phyloP scores from a whole-genome alignment of 2,113 vertebrate species.

The Gavialis gangeticus region DNA sequence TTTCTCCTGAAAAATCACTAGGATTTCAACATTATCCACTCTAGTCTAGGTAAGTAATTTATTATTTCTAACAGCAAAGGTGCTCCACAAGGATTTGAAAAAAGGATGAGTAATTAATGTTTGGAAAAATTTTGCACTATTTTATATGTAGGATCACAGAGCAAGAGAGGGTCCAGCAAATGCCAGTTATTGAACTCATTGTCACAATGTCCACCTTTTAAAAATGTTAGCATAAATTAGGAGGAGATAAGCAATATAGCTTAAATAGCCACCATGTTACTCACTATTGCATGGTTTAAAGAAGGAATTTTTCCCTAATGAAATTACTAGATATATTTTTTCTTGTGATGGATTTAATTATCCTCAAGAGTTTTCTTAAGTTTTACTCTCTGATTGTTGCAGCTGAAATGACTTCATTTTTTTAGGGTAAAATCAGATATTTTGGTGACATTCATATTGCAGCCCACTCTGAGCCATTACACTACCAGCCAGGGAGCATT shows the following conservation, averaged over 20 bases:
- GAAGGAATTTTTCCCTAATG: background rate
- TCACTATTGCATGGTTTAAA: background rate
- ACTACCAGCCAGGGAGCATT: background rate
- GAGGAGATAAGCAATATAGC: background rate
- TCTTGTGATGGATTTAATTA: background rate
- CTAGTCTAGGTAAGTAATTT: background rate
- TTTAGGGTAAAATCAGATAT: background rate
- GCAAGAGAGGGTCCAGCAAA: background rate
- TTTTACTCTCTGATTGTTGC: background rate
- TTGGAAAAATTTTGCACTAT: background rate
- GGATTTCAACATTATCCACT: background rate
- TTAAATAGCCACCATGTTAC: background rate
- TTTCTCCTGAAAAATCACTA: background rate
- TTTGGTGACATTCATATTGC: background rate
- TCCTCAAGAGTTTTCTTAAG: background rate
- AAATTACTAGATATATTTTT: background rate
- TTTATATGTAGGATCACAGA: background rate
- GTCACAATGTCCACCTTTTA: background rate
- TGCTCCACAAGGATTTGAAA: background rate
- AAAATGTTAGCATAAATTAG: background rate
- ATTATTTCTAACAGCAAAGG: background rate
- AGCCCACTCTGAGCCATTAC: background rate
- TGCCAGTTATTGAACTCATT: background rate
- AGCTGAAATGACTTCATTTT: background rate
- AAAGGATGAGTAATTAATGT: background rate